Conservation (phyloP, 1,140 invertebrate species). For the Homarus americanus region DNA sequence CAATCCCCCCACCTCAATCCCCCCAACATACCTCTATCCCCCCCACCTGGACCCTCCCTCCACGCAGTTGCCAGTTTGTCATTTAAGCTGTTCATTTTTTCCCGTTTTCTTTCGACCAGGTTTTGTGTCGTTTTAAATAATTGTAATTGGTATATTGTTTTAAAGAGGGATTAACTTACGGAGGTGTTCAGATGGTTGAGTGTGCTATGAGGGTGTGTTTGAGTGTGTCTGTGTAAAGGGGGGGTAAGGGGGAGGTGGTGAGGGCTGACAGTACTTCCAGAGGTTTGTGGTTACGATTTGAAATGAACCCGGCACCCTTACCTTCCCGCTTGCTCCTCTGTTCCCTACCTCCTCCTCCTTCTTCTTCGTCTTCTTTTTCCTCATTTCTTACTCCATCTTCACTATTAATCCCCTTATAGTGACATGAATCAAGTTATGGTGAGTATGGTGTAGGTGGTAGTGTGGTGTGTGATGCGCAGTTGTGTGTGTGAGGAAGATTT, state of each 20-base stretch:
- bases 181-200: too few relatives aligned
- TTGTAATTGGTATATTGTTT: too few relatives aligned
- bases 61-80: neutral
- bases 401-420: too few relatives aligned
- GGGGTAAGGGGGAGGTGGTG: too few relatives aligned
- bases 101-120: neutral
- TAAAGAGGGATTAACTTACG: too few relatives aligned
- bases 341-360: neutral
- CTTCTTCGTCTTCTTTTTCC: neutral
- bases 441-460: too few relatives aligned
- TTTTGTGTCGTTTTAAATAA: too few relatives aligned
- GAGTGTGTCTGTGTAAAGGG: too few relatives aligned
- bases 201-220: too few relatives aligned
- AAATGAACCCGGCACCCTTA: neutral
- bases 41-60: neutral
- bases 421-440: too few relatives aligned
- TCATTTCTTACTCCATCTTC: too few relatives aligned
- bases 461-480: slow-evolving; percentile 6
- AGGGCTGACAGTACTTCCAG: slow-evolving; percentile 19
- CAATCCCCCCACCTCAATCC: neutral
- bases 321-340: neutral
- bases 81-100: neutral
- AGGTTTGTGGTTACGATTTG: slow-evolving; percentile 4
- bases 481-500: neutral
- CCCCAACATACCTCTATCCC: neutral